Percentiles rank a stretch among this genome's conserved stretches.
phyloP scores from a whole-genome alignment of 2,113 vertebrate species.

The Anguilla rostrata region DNA sequence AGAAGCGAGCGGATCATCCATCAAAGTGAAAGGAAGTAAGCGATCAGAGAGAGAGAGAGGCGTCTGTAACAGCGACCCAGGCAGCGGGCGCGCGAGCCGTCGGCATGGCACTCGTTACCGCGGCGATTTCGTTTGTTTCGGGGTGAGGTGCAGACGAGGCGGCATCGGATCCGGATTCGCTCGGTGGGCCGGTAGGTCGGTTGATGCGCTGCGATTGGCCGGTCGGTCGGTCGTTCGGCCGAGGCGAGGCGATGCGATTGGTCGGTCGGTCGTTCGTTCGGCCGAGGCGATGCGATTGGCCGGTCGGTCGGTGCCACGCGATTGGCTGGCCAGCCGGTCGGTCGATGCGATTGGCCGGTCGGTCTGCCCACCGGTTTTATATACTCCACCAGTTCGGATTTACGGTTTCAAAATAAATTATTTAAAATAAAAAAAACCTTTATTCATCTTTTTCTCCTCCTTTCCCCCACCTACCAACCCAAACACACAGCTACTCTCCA shows the following conservation, averaged over 20 bases:
- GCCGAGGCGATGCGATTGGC: constrained; percentile 8
- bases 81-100: constrained; percentile 16
- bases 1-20: constrained; percentile 17
- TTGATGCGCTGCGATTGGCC: not conserved
- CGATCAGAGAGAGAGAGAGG: constrained; percentile 15
- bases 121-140: constrained; percentile 25
- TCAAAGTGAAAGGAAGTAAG: constrained; percentile 20
- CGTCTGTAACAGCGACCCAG: constrained; percentile 1
- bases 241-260: not conserved
- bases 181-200: not conserved
- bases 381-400: constrained; percentile 26
- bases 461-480: not conserved
- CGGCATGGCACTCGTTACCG: not conserved
- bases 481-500: not conserved
- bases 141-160: constrained; percentile 1
- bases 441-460: not conserved
- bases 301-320: constrained; percentile 36
- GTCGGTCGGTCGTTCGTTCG: constrained; percentile 13
- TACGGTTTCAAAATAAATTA: constrained; percentile 2
- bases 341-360: constrained; percentile 30
- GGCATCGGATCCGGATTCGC: constrained; percentile 36
- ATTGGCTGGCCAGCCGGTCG: constrained; percentile 39
- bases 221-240: constrained; percentile 24
- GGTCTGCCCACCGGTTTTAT: constrained; percentile 30
- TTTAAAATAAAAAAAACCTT: not conserved